These are phyloP conservation scores for Alauda arvensis DNA, from an alignment of 2,797 vertebrate species.

Conservation along the genomic window DNA sequence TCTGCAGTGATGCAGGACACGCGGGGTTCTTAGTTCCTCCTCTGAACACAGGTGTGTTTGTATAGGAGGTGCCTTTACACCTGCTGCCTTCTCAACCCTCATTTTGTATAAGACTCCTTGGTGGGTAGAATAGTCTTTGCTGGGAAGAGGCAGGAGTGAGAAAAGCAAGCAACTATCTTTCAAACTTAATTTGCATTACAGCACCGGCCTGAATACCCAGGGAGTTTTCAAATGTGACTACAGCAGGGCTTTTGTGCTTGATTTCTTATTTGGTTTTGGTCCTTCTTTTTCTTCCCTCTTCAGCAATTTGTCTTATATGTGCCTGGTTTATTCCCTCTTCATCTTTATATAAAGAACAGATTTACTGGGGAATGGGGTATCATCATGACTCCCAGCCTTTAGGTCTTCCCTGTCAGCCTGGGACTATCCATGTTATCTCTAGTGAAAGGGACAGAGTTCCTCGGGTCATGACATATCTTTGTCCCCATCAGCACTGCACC, in stretches of 20 bases:
- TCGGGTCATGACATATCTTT: background rate
- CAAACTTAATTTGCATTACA: background rate
- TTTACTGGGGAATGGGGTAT: background rate
- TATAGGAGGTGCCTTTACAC: background rate
- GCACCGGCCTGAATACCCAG: background rate
- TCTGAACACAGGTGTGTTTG: background rate
- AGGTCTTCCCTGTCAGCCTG: background rate
- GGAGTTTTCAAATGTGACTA: background rate
- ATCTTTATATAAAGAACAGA: background rate
- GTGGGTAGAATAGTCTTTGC: background rate
- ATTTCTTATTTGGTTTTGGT: background rate
- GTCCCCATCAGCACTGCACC: background rate
- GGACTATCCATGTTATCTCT: background rate
- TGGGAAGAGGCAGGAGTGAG: background rate
- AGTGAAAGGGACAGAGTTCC: background rate
- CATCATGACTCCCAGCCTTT: background rate
- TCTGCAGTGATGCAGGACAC: background rate
- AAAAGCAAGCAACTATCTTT: background rate
- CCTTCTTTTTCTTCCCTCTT: background rate
- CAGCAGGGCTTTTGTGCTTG: background rate
- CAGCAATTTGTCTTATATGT: background rate
- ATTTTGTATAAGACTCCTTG: background rate
- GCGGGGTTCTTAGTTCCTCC: accelerated
- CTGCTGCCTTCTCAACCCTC: background rate
- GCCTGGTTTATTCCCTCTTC: background rate